Percentiles rank a stretch among this genome's conserved stretches.
Conservation (phyloP, 2,113 vertebrate species). For the Elephas maximus region DNA sequence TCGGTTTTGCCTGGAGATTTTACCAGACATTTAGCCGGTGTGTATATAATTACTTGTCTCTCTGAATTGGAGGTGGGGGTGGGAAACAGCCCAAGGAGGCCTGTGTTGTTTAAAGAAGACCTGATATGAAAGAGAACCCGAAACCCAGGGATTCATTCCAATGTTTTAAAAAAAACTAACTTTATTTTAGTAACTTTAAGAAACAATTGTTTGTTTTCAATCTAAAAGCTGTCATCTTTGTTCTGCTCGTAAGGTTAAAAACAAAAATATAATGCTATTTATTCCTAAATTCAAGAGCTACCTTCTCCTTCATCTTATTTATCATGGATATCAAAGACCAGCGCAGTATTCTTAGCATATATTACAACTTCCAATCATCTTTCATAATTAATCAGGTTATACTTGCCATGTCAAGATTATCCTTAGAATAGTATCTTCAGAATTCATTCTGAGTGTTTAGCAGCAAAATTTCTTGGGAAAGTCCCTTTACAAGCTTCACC, state of each 20-base stretch:
- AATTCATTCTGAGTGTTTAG: neutral
- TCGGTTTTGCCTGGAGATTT: constrained; percentile 86
- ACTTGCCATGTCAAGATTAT: neutral
- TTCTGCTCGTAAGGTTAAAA: constrained; percentile 4
- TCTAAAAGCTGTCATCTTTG: neutral
- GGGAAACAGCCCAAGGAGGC: constrained; percentile 66
- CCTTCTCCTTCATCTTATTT: neutral
- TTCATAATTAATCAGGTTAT: neutral
- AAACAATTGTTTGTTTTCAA: neutral
- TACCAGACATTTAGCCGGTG: constrained; percentile 93
- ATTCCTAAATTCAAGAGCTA: neutral
- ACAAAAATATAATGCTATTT: neutral
- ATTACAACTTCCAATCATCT: neutral
- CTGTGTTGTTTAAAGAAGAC: neutral
- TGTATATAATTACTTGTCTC: constrained; percentile 85
- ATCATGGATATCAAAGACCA: neutral
- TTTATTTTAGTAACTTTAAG: neutral
- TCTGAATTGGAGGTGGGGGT: constrained; percentile 63
- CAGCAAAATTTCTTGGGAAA: neutral
- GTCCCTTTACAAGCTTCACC: neutral
- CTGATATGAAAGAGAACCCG: neutral
- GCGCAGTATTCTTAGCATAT: neutral
- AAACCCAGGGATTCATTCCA: neutral
- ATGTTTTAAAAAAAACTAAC: neutral
- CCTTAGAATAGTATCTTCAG: neutral